Evolutionary conservation across 2,888 invertebrate species (phyloP).

Genomic region (Ephialtes manifestator): DNA sequence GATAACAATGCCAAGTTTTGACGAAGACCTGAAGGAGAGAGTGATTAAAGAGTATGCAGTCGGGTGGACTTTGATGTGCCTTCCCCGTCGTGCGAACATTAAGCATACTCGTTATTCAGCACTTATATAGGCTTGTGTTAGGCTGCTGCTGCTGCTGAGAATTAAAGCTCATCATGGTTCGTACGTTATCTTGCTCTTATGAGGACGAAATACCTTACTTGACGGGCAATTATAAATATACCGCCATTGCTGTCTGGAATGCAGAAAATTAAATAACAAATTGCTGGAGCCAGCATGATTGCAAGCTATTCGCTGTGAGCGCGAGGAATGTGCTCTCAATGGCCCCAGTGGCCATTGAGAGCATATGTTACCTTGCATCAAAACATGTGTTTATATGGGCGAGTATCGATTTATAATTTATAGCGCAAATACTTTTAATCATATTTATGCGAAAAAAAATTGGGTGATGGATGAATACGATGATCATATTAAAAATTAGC

Average conservation of each 20-base stretch:
- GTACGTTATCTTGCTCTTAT: constrained; percentile 8
- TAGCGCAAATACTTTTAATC: too few relatives aligned
- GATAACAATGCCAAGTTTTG: not conserved
- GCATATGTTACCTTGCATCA: too few relatives aligned
- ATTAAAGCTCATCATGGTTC: constrained; percentile 6
- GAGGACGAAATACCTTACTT: constrained; percentile 4
- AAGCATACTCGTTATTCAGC: constrained; percentile 44
- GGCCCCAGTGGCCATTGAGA: too few relatives aligned
- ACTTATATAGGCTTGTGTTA: constrained; percentile 24
- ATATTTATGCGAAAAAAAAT: too few relatives aligned
- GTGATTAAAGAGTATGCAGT: constrained; percentile 34
- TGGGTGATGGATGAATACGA: too few relatives aligned
- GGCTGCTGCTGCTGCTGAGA: not conserved
- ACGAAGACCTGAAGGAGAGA: not conserved
- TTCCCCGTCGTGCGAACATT: not conserved
- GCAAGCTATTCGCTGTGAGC: not conserved
- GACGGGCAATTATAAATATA: constrained; percentile 9
- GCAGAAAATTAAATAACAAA: not conserved
- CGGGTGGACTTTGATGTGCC: constrained; percentile 17
- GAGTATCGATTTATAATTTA: too few relatives aligned
- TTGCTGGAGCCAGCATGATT: not conserved
- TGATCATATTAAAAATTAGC: too few relatives aligned
- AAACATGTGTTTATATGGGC: too few relatives aligned
- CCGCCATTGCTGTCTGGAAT: not conserved
- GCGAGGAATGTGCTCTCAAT: too few relatives aligned